Percentiles rank a stretch among this genome's conserved stretches.
phyloP scores from a whole-genome alignment of 2,888 invertebrate genomes.

The Drosophila nr. perissopoda region DNA sequence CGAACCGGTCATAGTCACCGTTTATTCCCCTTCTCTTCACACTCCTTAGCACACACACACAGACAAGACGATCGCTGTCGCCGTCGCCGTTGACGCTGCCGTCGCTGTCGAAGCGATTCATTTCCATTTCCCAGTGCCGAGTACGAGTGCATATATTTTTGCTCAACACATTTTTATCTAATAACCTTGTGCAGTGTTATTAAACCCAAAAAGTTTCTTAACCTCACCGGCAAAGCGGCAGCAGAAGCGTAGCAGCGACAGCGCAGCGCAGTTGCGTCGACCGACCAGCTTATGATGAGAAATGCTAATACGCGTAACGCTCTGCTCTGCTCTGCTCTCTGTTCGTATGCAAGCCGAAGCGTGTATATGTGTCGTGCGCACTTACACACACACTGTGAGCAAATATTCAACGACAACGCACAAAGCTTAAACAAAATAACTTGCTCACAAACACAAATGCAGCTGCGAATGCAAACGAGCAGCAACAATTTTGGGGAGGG shows the following conservation, averaged over 20 bases:
- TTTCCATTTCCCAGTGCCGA: conserved; percentile 53
- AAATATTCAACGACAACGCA: conserved; percentile 61
- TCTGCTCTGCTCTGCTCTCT: conserved; percentile 9
- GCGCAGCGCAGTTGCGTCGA: conserved; percentile 44
- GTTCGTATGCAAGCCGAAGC: conserved; percentile 23
- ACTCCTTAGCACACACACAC: conserved; percentile 4
- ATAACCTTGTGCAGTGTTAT: conserved; percentile 85
- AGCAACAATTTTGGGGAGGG: conserved; percentile 15
- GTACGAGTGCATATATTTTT: conserved; percentile 48
- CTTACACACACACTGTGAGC: conserved; percentile 22
- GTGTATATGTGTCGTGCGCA: conserved; percentile 20
- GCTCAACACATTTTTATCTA: conserved; percentile 82
- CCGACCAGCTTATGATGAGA: conserved; percentile 55
- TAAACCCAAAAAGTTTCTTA: conserved; percentile 85
- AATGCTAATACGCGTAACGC: conserved; percentile 73
- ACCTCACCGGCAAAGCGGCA: conserved; percentile 72
- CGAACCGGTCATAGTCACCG: conserved; percentile 55
- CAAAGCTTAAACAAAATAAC: conserved; percentile 50
- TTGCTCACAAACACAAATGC: conserved; percentile 50
- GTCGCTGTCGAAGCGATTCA: conserved; percentile 38
- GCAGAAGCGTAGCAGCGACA: conserved; percentile 43
- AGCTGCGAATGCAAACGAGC: conserved; percentile 27
- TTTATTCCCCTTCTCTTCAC: conserved; percentile 9
- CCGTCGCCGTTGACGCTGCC: not conserved
- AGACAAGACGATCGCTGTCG: conserved; percentile 33